phyloP scores from a whole-genome alignment of 2,797 vertebrate species.

The Arnoldichthys spilopterus region DNA sequence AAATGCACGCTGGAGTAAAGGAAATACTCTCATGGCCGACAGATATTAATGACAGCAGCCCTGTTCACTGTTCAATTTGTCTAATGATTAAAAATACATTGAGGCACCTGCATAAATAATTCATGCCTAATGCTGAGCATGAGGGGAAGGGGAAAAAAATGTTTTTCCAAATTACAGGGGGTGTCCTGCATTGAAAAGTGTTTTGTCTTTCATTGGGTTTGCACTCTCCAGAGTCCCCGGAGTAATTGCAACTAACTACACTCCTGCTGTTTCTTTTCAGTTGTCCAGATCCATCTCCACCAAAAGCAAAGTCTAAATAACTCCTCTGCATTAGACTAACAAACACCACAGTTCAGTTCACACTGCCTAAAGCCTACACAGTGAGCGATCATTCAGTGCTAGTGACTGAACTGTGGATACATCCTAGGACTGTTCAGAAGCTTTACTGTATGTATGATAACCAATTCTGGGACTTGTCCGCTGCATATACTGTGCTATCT shows the following conservation, averaged over 20 bases:
- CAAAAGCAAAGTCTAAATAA: conserved; percentile 18
- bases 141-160: conserved; percentile 29
- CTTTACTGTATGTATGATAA: neutral
- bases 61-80: conserved; percentile 63
- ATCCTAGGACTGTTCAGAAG: neutral
- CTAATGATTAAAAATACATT: conserved; percentile 66
- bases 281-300: conserved; percentile 35
- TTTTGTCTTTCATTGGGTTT: conserved; percentile 40
- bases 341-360: neutral
- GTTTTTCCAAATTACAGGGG: conserved; percentile 51
- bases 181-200: conserved; percentile 39
- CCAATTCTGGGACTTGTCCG: neutral
- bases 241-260: conserved; percentile 52
- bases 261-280: conserved; percentile 23
- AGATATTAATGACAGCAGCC: conserved; percentile 61
- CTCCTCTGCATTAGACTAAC: conserved; percentile 24
- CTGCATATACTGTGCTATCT: neutral
- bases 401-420: conserved; percentile 1
- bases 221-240: conserved; percentile 38
- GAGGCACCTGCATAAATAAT: conserved; percentile 65
- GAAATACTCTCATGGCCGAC: conserved; percentile 55
- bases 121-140: conserved; percentile 55
- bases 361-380: neutral
- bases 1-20: conserved; percentile 53
- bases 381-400: neutral